A percentile compares a stretch with the other conserved stretches of the same genome.
Conservation (phyloP, 2,888 invertebrate species). For the Epistrophella euchroma region DNA sequence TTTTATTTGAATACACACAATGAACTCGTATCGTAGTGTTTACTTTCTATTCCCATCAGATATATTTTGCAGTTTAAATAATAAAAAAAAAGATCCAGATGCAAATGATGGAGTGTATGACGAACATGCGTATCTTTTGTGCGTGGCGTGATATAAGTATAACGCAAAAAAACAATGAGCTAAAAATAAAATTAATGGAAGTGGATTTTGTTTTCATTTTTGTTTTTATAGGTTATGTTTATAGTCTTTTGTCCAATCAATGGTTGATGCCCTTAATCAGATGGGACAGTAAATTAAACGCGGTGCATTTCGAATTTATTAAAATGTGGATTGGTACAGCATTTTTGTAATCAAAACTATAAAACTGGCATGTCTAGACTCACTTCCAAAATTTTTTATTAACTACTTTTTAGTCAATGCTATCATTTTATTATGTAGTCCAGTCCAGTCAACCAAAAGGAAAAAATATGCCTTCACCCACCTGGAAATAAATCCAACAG, state of each 20-base stretch:
- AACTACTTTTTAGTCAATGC: too few relatives aligned
- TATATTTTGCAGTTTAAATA: conserved; percentile 46
- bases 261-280: conserved; percentile 65
- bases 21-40: conserved; percentile 6
- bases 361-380: too few relatives aligned
- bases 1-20: conserved; percentile 17
- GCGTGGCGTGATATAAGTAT: background rate
- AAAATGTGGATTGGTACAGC: conserved; percentile 1
- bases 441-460: too few relatives aligned
- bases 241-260: background rate
- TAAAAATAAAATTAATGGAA: conserved; percentile 56
- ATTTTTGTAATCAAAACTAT: conserved; percentile 26
- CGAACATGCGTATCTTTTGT: background rate
- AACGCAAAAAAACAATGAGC: conserved; percentile 21
- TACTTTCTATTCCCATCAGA: conserved; percentile 25
- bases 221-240: conserved; percentile 33
- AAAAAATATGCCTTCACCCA: too few relatives aligned
- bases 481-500: too few relatives aligned
- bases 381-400: too few relatives aligned
- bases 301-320: conserved; percentile 19
- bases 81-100: background rate
- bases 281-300: conserved; percentile 41
- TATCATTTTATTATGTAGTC: background rate
- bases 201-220: conserved; percentile 7
- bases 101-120: background rate